Percentiles rank a stretch among this genome's conserved stretches.
These are phyloP conservation scores for Stictonetta naevosa DNA, from an alignment of 2,113 vertebrate species.

Conservation along the genomic window DNA sequence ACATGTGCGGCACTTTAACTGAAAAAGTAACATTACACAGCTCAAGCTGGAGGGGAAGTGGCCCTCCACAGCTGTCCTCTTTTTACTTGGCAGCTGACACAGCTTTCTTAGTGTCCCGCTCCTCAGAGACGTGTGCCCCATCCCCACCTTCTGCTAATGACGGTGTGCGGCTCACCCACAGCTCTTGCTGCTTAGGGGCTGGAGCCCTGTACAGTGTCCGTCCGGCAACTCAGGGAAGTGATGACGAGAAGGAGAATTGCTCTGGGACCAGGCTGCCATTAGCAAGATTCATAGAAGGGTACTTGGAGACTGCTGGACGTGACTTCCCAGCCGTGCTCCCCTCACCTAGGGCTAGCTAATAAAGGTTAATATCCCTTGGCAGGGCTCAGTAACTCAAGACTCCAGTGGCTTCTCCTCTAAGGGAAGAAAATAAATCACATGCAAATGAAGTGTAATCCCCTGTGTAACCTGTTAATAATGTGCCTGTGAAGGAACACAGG, in stretches of 20 bases:
- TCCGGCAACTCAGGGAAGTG: background rate
- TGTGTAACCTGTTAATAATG: background rate
- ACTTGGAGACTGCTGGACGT: background rate
- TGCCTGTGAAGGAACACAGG: background rate
- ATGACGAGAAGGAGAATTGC: background rate
- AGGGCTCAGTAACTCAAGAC: background rate
- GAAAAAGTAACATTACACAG: background rate
- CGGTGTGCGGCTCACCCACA: background rate
- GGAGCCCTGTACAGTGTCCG: background rate
- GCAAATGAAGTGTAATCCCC: background rate
- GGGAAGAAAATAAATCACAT: slow-evolving; percentile 4
- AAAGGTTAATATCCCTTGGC: slow-evolving; percentile 30
- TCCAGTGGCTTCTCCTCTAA: background rate
- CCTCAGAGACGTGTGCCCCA: background rate
- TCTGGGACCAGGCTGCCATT: background rate
- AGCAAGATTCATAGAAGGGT: background rate
- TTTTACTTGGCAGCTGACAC: background rate
- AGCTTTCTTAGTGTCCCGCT: background rate
- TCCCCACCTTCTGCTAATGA: background rate
- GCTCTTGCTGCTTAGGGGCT: background rate
- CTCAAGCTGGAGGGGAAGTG: background rate
- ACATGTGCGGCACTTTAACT: background rate
- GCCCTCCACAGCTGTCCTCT: background rate
- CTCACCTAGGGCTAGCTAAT: background rate
- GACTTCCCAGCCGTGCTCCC: background rate